These are phyloP conservation scores for Nesoenas mayeri DNA, from an alignment of 2,113 vertebrate genomes.

Conservation along the genomic window DNA sequence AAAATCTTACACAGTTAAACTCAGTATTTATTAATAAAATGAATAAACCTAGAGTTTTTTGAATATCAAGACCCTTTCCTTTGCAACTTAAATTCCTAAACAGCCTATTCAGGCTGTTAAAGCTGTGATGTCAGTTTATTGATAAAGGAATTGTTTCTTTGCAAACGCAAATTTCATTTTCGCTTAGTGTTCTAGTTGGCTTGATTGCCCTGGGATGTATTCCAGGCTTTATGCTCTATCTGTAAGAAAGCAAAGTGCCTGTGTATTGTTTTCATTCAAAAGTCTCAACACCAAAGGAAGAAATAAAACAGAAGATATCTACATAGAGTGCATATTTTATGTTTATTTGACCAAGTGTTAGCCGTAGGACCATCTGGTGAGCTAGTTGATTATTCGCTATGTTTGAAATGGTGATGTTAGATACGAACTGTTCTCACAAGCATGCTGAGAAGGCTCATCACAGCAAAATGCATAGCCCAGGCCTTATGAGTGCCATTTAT, in stretches of 20 bases:
- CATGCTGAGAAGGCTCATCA: neutral
- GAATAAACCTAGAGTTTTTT: neutral
- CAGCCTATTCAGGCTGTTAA: neutral
- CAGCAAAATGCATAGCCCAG: conserved; percentile 12
- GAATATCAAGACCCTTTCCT: neutral
- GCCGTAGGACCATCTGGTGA: conserved; percentile 33
- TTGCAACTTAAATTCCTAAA: neutral
- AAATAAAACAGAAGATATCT: neutral
- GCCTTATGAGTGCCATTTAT: neutral
- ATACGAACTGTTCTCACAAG: neutral
- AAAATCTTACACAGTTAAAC: neutral
- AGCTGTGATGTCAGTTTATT: neutral
- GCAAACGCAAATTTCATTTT: neutral
- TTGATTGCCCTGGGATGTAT: neutral
- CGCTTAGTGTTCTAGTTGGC: neutral
- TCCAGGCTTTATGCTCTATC: neutral
- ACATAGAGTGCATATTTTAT: neutral
- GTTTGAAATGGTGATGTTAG: neutral
- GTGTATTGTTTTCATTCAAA: neutral
- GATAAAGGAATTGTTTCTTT: neutral
- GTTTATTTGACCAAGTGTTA: conserved; percentile 46
- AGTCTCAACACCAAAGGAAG: neutral
- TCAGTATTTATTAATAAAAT: neutral
- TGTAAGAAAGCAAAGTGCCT: neutral
- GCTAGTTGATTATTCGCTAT: neutral